Evolutionary conservation across 2,113 vertebrate species (phyloP).

Genomic region (Chloroceryle aenea): DNA sequence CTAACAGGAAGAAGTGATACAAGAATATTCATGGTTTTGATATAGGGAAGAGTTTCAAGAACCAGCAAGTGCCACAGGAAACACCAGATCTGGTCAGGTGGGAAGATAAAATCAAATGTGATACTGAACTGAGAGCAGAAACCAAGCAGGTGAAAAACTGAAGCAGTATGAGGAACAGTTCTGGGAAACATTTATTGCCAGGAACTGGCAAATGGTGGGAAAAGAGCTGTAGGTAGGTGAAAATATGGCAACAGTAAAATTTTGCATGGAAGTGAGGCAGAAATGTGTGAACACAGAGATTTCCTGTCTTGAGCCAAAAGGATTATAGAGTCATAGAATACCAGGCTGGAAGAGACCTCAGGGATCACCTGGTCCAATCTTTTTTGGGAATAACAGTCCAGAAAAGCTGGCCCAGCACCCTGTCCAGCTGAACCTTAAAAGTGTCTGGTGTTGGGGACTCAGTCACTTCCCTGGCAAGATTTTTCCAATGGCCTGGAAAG

Average conservation of each 20-base stretch:
- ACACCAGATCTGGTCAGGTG: neutral
- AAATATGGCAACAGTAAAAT: neutral
- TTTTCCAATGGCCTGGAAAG: no score
- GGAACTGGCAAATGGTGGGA: neutral
- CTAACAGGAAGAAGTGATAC: neutral
- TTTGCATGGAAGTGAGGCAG: neutral
- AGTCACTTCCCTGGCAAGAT: no score
- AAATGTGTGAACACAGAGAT: neutral
- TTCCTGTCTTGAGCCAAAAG: neutral
- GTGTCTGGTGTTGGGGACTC: no score
- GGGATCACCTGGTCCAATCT: neutral
- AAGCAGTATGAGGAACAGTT: neutral
- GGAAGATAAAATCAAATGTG: neutral
- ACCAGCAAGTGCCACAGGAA: neutral
- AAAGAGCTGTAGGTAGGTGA: neutral
- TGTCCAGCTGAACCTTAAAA: no score
- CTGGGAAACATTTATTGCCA: neutral
- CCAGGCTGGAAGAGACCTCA: neutral
- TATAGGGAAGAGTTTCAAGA: neutral
- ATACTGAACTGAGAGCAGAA: neutral
- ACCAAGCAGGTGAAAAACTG: neutral
- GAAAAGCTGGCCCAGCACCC: neutral
- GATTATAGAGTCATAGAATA: neutral
- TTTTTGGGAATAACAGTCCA: no score
- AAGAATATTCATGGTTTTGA: neutral